phyloP scores from a whole-genome alignment of 2,797 vertebrate species.

The Gorsachius magnificus region DNA sequence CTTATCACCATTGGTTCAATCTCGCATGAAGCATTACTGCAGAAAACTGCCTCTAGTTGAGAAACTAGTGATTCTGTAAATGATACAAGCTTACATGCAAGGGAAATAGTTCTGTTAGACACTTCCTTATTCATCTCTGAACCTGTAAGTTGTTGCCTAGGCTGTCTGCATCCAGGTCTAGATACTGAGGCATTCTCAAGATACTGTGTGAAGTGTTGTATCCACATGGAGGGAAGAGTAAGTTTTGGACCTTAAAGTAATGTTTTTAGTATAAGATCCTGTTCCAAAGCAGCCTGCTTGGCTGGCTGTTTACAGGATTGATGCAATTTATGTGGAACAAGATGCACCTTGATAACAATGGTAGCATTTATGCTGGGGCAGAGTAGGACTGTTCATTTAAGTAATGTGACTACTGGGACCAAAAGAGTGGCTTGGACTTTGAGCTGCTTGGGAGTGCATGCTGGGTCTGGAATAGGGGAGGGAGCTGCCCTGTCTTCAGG shows the following conservation, averaged over 20 bases:
- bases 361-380: neutral
- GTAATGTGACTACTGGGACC: neutral
- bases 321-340: neutral
- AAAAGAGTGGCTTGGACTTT: neutral
- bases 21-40: neutral
- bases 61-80: neutral
- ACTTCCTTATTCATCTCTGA: neutral
- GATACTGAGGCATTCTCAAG: neutral
- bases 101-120: neutral
- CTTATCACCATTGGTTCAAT: neutral
- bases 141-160: neutral
- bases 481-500: neutral
- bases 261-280: neutral
- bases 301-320: neutral
- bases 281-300: neutral
- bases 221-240: neutral
- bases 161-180: neutral
- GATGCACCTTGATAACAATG: neutral
- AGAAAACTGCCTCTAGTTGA: neutral
- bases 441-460: neutral
- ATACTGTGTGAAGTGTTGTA: neutral
- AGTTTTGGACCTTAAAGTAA: neutral
- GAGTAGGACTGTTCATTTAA: neutral
- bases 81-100: neutral
- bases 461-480: neutral